Conservation (phyloP, 1,140 invertebrate genomes). For the Heliconius congener region DNA sequence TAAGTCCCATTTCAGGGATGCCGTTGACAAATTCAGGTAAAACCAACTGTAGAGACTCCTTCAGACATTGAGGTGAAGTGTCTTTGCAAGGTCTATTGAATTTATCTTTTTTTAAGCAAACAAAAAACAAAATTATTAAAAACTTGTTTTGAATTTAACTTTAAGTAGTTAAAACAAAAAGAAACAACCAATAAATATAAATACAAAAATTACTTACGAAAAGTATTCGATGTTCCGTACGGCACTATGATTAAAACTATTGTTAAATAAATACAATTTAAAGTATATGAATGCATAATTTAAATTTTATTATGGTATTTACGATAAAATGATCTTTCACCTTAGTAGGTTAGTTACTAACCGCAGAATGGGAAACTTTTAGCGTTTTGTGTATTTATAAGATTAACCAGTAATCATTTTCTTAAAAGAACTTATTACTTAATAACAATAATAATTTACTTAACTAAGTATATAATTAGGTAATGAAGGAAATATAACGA, state of each 20-base stretch:
- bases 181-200: neutral
- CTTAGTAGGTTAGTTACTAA: neutral
- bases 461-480: neutral
- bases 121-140: neutral
- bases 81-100: constrained; percentile 32
- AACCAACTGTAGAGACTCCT: constrained; percentile 16
- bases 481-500: neutral
- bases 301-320: neutral
- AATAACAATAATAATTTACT: neutral
- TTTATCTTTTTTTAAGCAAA: neutral
- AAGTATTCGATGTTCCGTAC: neutral
- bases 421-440: neutral
- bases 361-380: neutral
- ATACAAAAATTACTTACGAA: constrained; percentile 22
- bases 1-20: constrained; percentile 34
- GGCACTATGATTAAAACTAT: neutral
- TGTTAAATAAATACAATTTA: neutral
- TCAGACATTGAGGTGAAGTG: constrained; percentile 33
- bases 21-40: constrained; percentile 36
- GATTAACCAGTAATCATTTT: neutral
- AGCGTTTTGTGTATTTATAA: neutral
- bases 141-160: neutral
- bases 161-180: neutral
- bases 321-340: neutral
- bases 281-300: neutral